Base-by-base conservation (phyloP, 23 tunicate genomes). In the Trididemnum nubilum region DNA sequence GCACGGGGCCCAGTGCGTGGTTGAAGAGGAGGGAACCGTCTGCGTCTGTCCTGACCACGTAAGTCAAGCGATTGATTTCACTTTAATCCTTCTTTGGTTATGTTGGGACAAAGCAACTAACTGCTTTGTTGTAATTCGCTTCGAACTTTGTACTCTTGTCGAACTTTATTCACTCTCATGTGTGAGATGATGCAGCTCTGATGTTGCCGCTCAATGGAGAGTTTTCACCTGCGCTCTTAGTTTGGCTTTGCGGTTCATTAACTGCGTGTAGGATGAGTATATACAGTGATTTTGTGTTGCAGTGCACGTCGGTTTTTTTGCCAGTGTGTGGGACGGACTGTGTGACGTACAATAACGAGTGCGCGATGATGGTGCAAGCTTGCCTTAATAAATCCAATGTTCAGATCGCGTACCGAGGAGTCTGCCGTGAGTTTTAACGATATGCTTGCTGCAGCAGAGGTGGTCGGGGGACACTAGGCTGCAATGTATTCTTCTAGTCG, bases 291-390 rank as follows among this genome's bases (percentile, higher is more conserved):
- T 49, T 9, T 49, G 15, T 49, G 18, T 29, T 61, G 36, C 72
- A 91, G 97, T 91, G 97, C 69, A 30, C 75, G 33, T 72, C 75
- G 40, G 59, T 75, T 15, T 58, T 35, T 31, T 66, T 82, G 2
- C 90, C 90, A 12, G 97, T 91, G 33, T 91, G 97, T 40, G 97
- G 84, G 0, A 69, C 89, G 15, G 90, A 91, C 35, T 88, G 97
- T n/a, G 72, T 57, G 44, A 91, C 97, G 40, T 91, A 91, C 79
- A 78, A 85, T 44, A 91, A 91, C 65, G 87, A 91, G 32, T 91
- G 97, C 38, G 51, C 81, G 66, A 74, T 91, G 83, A 70, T 76
- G 65, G 85, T 85, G 22, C 83, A 83, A 12, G 82, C 81, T 51
- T 91, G 97, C 81, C 74, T 73, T 51, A 81, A 54, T 22, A 81